A percentile compares a stretch with the other conserved stretches of the same genome.
Conservation (phyloP, 2,113 vertebrate genomes). For the Heptranchias perlo region DNA sequence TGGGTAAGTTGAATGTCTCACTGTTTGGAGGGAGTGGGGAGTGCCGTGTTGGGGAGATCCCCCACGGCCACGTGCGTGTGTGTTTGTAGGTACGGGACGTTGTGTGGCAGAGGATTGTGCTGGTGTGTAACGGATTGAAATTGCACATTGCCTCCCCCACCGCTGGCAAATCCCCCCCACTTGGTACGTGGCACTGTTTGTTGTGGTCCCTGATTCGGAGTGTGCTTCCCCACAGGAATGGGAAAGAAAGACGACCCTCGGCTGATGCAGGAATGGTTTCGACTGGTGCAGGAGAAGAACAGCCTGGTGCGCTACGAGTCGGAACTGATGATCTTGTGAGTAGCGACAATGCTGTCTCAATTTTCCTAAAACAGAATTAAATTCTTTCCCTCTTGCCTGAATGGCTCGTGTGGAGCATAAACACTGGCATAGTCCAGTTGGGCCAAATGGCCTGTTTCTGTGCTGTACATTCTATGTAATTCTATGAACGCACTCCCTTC, state of each 20-base stretch:
- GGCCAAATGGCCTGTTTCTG: background rate
- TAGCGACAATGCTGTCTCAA: slow-evolving; percentile 42
- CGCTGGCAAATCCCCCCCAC: too few relatives aligned
- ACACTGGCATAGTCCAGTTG: too few relatives aligned
- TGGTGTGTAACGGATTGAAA: background rate
- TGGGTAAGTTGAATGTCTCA: background rate
- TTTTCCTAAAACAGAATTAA: background rate
- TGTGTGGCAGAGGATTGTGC: background rate
- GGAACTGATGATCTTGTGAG: slow-evolving; percentile 99
- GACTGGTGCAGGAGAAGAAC: slow-evolving; percentile 96
- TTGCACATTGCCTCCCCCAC: background rate
- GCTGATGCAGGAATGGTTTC: slow-evolving; percentile 99
- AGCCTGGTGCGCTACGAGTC: slow-evolving; percentile 96
- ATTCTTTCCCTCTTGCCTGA: background rate
- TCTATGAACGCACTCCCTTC: too few relatives aligned
- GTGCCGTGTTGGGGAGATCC: background rate
- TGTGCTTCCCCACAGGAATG: slow-evolving; percentile 71
- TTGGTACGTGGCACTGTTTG: too few relatives aligned
- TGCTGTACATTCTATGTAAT: background rate
- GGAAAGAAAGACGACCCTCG: slow-evolving; percentile 97
- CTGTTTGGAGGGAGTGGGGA: background rate
- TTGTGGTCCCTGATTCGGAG: background rate
- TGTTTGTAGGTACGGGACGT: background rate
- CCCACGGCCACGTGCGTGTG: background rate
- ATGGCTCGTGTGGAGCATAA: background rate